Percentiles rank a stretch among this genome's conserved stretches.
Conservation (phyloP, 1,140 invertebrate genomes). For the Magallana ariakensis region DNA sequence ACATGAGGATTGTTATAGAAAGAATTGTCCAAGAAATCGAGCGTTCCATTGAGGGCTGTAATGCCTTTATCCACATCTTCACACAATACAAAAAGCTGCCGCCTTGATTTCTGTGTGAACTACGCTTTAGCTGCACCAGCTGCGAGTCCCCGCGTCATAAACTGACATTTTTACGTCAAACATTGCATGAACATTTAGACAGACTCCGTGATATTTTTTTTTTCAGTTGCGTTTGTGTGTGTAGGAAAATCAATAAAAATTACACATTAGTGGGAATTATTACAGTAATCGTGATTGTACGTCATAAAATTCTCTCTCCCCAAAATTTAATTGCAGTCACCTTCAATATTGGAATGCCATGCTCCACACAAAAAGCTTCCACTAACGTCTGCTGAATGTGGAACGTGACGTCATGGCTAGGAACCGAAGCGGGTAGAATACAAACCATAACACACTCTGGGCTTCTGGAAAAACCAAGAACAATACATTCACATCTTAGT, state of each 20-base stretch:
- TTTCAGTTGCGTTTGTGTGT: no score
- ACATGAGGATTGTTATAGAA: no score
- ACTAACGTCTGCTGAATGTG: slow-evolving; percentile 66
- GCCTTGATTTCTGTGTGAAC: not conserved
- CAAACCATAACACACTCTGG: slow-evolving; percentile 63
- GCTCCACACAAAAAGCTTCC: slow-evolving; percentile 66
- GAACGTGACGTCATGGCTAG: slow-evolving; percentile 56
- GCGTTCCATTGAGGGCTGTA: no score
- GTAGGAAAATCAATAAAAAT: no score
- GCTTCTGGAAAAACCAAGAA: slow-evolving; percentile 49
- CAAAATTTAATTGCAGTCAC: slow-evolving; percentile 45
- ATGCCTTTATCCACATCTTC: no score
- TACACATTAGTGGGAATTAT: no score
- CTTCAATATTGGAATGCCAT: slow-evolving; percentile 62
- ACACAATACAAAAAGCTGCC: no score
- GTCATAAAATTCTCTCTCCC: not conserved
- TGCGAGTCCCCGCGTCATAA: not conserved
- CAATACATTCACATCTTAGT: no score
- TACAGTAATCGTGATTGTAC: not conserved
- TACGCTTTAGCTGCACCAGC: not conserved
- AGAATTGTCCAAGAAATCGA: no score
- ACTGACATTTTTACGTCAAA: slow-evolving; percentile 13
- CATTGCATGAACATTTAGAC: not conserved
- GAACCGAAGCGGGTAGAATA: slow-evolving; percentile 56
- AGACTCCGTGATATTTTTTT: not conserved